Percentiles rank a stretch among this genome's conserved stretches.
Evolutionary conservation across 2,888 invertebrate genomes (phyloP).

Genomic region (Drosophila aldrichi): DNA sequence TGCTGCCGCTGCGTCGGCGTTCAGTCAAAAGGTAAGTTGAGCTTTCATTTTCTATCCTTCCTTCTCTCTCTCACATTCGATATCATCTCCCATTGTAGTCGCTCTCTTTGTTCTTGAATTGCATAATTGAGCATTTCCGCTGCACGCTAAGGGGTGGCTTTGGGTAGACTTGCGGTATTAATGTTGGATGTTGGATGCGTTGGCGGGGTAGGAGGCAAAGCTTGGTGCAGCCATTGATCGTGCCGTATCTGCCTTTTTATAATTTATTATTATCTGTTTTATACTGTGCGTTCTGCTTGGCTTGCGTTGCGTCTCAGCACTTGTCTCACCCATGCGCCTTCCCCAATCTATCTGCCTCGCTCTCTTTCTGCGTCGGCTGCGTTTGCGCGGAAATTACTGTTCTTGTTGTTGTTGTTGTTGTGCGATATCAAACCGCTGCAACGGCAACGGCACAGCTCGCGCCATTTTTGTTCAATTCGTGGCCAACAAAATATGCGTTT

Average conservation of each 20-base stretch:
- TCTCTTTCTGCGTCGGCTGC: slow-evolving; percentile 20
- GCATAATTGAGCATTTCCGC: slow-evolving; percentile 73
- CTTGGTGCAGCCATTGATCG: slow-evolving; percentile 31
- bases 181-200: not conserved
- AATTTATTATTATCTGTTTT: slow-evolving; percentile 55
- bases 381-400: slow-evolving; percentile 56
- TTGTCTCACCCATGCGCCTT: slow-evolving; percentile 25
- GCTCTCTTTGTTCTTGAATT: slow-evolving; percentile 58
- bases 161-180: not conserved
- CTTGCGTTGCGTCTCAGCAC: slow-evolving; percentile 28
- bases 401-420: slow-evolving; percentile 30
- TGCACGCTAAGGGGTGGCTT: slow-evolving; percentile 37
- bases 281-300: slow-evolving; percentile 61
- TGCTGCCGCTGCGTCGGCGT: slow-evolving; percentile 55
- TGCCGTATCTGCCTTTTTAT: slow-evolving; percentile 55
- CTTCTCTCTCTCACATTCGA: slow-evolving; percentile 6
- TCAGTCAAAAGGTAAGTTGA: slow-evolving; percentile 66
- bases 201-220: not conserved
- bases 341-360: not conserved
- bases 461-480: slow-evolving; percentile 49
- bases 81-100: slow-evolving; percentile 1
- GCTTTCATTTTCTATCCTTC: slow-evolving; percentile 16
- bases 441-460: slow-evolving; percentile 23
- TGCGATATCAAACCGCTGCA: slow-evolving; percentile 44
- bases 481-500: slow-evolving; percentile 71